Evolutionary conservation across 2,797 vertebrate genomes (phyloP), one percentile per base, ranked within the genome.

Genomic region (Schizopygopsis pylzovi): DNA sequence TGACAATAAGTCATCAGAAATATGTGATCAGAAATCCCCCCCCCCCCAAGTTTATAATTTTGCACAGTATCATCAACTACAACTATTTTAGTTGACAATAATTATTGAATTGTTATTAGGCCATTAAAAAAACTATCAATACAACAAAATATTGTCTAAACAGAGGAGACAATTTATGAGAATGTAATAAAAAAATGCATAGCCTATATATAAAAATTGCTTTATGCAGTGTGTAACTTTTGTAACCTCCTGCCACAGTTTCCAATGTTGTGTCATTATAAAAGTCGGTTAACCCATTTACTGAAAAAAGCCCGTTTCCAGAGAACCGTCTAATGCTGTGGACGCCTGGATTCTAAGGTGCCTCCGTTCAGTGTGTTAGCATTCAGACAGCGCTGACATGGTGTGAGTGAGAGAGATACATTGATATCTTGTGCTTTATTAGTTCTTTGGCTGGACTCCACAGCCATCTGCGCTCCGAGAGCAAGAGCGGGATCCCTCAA

Each of bases 401-500:
- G 70, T 76, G 20, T n/a, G 70, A 73, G 45, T 67, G 56, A 79
- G 85, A 79, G 59, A 80, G 4, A 41, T 37, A 12, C 45, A 77
- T 22, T 49, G 77, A 63, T 59, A 88, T 85, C 68, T 83, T 85
- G 70, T 84, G 72, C 67, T 63, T 90, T 83, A 83, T 77, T 73
- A 72, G 65, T 43, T 63, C 80, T 65, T 84, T 92, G 90, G 90
- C 89, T 73, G 22, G 5, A 54, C 6, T 71, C 87, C 90, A 90
- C 18, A 49, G 82, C 87, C 90, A 92, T 91, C 90, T 90, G 90
- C 80, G 87, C 88, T 88, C 16, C 56, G 28, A 33, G 43, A 84
- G 82, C 87, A 84, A 87, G 84, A 90, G 90, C 90, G 87, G 87
- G 86, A 91, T 71, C 87, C 86, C 82, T 88, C 73, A 70, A 82